Percentiles rank a stretch among this genome's conserved stretches.
phyloP scores from a whole-genome alignment of 2,113 vertebrate species.

The Monopterus albus region DNA sequence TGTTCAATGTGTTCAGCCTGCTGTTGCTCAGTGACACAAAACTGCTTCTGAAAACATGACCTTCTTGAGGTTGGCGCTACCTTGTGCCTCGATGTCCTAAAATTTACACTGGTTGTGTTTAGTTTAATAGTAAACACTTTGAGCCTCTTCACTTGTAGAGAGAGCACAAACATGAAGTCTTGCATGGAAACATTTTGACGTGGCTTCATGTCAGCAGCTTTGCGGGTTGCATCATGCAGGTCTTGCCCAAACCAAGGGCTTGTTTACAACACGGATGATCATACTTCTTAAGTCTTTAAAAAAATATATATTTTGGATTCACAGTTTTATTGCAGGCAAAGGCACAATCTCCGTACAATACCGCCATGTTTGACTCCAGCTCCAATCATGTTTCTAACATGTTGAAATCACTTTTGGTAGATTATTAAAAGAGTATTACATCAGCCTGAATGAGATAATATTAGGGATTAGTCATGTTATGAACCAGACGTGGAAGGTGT shows the following conservation, averaged over 20 bases:
- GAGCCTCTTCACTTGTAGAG: neutral
- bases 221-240: slow-evolving; percentile 56
- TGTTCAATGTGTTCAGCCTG: slow-evolving; percentile 77
- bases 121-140: neutral
- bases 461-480: no score
- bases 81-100: neutral
- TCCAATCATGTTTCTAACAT: no score
- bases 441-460: no score
- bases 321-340: neutral
- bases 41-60: slow-evolving; percentile 56
- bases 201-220: slow-evolving; percentile 40
- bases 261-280: neutral
- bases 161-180: neutral
- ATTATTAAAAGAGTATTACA: no score
- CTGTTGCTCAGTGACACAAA: slow-evolving; percentile 75
- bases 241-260: slow-evolving; percentile 39
- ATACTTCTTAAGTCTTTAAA: neutral
- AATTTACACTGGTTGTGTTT: neutral
- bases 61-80: slow-evolving; percentile 10
- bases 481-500: no score
- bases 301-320: neutral
- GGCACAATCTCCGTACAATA: neutral
- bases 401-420: no score
- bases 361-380: neutral
- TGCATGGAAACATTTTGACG: slow-evolving; percentile 30